Evolutionary conservation across 2,797 vertebrate species (phyloP).

Genomic region (Danionella dracula): DNA sequence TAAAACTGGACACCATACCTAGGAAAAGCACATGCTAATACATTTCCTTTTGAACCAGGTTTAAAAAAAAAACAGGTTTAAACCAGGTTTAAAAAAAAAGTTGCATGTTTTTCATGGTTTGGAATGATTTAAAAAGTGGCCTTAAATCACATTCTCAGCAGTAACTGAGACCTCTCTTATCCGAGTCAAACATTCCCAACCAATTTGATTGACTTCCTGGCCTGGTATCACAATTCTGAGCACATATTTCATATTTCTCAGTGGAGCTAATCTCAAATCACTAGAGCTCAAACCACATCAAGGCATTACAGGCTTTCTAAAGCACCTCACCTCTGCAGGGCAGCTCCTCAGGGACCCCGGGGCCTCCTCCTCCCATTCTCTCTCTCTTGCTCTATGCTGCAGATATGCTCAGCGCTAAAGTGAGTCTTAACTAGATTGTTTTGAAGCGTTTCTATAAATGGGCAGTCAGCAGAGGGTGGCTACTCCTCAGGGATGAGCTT

Average conservation of each 20-base stretch:
- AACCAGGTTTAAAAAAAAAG: too few relatives aligned
- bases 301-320: conserved; percentile 43
- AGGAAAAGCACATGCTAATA: too few relatives aligned
- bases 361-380: conserved; percentile 5
- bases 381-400: not conserved
- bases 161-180: not conserved
- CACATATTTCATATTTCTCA: conserved; percentile 46
- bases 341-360: conserved; percentile 24
- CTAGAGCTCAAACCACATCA: conserved; percentile 45
- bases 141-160: not conserved
- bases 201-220: conserved; percentile 44
- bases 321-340: conserved; percentile 37
- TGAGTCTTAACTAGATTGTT: conserved; percentile 49
- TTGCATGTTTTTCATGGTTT: too few relatives aligned
- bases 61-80: too few relatives aligned
- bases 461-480: conserved; percentile 29
- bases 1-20: too few relatives aligned
- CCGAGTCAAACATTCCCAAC: conserved; percentile 5
- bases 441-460: conserved; percentile 42
- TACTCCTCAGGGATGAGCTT: conserved; percentile 24
- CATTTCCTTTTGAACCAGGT: too few relatives aligned
- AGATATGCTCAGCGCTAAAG: conserved; percentile 39
- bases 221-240: conserved; percentile 41
- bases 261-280: conserved; percentile 43
- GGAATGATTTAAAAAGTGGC: not conserved